Evolutionary conservation across 2,888 invertebrate genomes (phyloP).

Genomic region (Psylliodes chrysocephalus): DNA sequence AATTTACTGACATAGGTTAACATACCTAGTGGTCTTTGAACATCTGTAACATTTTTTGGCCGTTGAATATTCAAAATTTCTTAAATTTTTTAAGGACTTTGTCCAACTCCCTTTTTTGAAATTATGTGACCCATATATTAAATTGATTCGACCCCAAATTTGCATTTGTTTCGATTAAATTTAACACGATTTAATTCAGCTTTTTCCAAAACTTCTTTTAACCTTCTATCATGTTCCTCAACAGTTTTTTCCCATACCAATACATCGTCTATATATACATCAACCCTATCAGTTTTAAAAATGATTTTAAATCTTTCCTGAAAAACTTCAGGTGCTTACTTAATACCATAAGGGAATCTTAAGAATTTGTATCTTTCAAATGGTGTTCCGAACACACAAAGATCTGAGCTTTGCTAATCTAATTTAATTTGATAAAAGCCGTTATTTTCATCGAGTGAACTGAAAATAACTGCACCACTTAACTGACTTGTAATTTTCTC

Average conservation of each 20-base stretch:
- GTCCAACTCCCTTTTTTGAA: conserved; percentile 32
- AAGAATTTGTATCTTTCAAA: conserved; percentile 32
- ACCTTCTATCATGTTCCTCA: conserved; percentile 45
- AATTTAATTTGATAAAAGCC: conserved; percentile 36
- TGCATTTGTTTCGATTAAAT: not conserved
- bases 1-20: too few relatives aligned
- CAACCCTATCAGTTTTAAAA: too few relatives aligned
- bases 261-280: conserved; percentile 47
- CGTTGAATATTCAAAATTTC: conserved; percentile 2
- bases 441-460: not conserved
- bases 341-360: conserved; percentile 35
- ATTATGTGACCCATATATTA: conserved; percentile 45
- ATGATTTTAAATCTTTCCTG: not conserved
- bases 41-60: not conserved
- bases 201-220: conserved; percentile 41
- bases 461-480: conserved; percentile 3
- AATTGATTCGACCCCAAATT: not conserved
- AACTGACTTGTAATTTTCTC: conserved; percentile 40
- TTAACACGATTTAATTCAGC: conserved; percentile 18
- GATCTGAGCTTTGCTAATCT: conserved; percentile 25
- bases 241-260: conserved; percentile 44
- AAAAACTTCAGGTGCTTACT: conserved; percentile 17
- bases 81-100: conserved; percentile 41
- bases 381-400: conserved; percentile 36
- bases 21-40: too few relatives aligned